Base-by-base conservation (phyloP, 2,888 invertebrate species). In the Seira musarum region DNA sequence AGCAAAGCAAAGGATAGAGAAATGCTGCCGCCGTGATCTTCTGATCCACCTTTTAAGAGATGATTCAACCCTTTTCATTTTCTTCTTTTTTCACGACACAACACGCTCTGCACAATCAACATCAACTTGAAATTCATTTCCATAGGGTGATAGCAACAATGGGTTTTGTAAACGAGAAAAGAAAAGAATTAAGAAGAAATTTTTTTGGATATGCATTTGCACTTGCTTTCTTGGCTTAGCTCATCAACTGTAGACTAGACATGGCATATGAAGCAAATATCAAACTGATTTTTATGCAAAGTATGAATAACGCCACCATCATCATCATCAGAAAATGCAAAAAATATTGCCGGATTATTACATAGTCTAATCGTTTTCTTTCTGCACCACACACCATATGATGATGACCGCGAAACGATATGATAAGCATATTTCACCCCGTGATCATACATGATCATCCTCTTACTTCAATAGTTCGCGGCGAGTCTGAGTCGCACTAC, bases 1-100 rank as follows among this genome's bases (percentile, higher is more conserved):
- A 70, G 70, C 66, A 70, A 8, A 8, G 49, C 15, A 49, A n/a
- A 79, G 67, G 24, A 73, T 74, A 68, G 22, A 17, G 66, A 65
- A 64, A 68, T 64, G 67, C 61, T 68, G 57, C 73, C 64, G 68
- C 57, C 57, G 46, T 63, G 63, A 49, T 49, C 49, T 49, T 49
- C 6, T n/a, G 49, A 49, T 49, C 49, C 17, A n/a, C 49, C 49
- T 49, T 49, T 49, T n/a, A 49, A 49, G 49, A 49, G 49, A 49
- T 49, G 49, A 49, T 49, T 49, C 49, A 49, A 49, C 49, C 49
- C 49, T 49, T 49, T 49, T 49, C 49, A 49, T 49, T 49, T 49
- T 49, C 49, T 13, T n/a, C 15, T 49, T 49, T 49, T 49, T 49
- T 49, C 49, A n/a, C 49, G 17, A 49, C 49, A 49, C 49, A 49